A percentile compares a stretch with the other conserved stretches of the same genome.
phyloP scores from a whole-genome alignment of 2,113 vertebrate species.

The Cyprinodon brontotheroides region DNA sequence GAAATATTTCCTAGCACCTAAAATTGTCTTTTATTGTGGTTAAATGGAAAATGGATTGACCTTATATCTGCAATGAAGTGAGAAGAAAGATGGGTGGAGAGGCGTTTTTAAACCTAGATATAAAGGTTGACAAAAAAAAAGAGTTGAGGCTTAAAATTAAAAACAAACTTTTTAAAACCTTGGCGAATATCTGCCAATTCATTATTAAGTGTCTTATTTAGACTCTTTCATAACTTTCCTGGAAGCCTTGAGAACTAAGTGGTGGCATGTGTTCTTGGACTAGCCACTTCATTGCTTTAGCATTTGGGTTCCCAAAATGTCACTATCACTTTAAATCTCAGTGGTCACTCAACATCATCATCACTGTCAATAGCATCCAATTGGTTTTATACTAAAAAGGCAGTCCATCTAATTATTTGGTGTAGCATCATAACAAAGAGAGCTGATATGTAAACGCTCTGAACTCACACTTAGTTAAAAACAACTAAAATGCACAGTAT shows the following conservation, averaged over 20 bases:
- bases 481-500: neutral
- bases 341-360: neutral
- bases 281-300: neutral
- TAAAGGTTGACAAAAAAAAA: neutral
- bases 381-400: neutral
- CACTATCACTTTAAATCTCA: neutral
- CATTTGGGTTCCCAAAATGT: neutral
- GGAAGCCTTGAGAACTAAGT: neutral
- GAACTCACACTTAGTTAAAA: neutral
- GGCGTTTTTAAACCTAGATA: no score
- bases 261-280: neutral
- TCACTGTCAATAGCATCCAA: neutral
- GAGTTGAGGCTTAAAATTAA: neutral
- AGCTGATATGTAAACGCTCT: neutral
- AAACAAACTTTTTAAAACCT: neutral
- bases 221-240: neutral
- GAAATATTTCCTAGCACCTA: no score
- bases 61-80: no score
- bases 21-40: no score
- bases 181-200: no score
- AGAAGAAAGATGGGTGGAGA: no score
- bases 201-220: neutral
- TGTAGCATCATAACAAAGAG: neutral
- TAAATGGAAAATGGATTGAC: no score
- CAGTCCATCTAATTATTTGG: neutral